Evolutionary conservation across 1,140 invertebrate species (phyloP), one percentile per base, ranked within the genome.

Genomic region (Glossosoma conforme): DNA sequence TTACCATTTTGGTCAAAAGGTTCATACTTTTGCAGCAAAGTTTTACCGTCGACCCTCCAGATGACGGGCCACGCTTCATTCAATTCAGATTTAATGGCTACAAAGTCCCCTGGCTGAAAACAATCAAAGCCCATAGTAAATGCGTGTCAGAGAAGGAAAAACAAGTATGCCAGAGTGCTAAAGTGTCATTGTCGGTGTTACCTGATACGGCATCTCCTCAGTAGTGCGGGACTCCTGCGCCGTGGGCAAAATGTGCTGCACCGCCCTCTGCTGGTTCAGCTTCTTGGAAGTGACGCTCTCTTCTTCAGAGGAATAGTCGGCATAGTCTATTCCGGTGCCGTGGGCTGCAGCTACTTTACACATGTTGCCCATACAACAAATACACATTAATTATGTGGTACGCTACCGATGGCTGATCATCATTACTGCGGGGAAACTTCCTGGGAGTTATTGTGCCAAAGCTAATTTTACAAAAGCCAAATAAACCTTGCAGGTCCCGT

Each of bases 1-100:
- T 84, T 83, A 40, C 87, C 88, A 67, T 89, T 84, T 54, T 87
- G 80, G 54, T 84, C 79, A 69, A 88, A 91, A 11, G 88, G 85
- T 65, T 91, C 87, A 62, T 88, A 92, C 62, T 90, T 90, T 70
- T 93, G 90, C 35, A 93, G 67, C 44, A 92, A 76, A 14, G 85
- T 85, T 72, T 91, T 91, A 1, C 87, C 88, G 65, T 92, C 89
- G 40, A 92, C 87, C 67, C 87, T 81, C 89, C 89, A 93, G 55
- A 93, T 81, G 3, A 83, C 77, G 3, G 88, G 88, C 79, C 82
- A 86, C 61, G 88, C 81, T 67, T 86, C 77, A 44, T 74, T 73
- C 32, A 89, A 66, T 70, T 92, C 88, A 25, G 77, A 69, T 70
- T 86, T 88, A 52, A 89, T 79, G 25, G 88, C 84, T 36, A 93